phyloP scores from a whole-genome alignment of 2,113 vertebrate genomes.

The Kryptolebias marmoratus region DNA sequence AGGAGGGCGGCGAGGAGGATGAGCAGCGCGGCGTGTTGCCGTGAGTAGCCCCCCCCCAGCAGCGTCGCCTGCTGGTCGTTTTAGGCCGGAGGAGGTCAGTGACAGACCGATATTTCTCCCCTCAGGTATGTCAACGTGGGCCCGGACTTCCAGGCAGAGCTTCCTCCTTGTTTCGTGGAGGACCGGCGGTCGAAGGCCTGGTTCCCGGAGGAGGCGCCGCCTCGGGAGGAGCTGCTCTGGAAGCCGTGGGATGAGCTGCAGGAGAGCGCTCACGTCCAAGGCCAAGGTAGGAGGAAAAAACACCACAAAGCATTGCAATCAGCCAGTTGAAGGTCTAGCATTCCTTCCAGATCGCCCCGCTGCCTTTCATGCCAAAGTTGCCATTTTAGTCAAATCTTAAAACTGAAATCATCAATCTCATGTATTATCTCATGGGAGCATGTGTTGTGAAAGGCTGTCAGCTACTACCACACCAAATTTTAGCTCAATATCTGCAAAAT shows the following conservation, averaged over 20 bases:
- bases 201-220: slow-evolving; percentile 36
- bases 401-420: no score
- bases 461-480: no score
- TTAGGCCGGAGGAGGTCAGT: not conserved
- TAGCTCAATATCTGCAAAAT: no score
- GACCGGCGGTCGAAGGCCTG: not conserved
- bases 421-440: no score
- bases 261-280: slow-evolving; percentile 49
- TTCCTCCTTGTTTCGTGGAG: slow-evolving; percentile 58
- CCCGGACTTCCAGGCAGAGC: slow-evolving; percentile 76
- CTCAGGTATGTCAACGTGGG: slow-evolving; percentile 78
- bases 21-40: slow-evolving; percentile 19
- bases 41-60: slow-evolving; percentile 46
- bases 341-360: no score
- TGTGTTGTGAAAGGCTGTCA: no score
- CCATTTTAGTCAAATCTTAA: no score
- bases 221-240: slow-evolving; percentile 78
- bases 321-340: no score
- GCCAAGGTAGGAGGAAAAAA: slow-evolving; percentile 64
- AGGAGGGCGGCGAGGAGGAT: slow-evolving; percentile 29
- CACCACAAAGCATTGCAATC: not conserved
- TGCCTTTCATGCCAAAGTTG: no score
- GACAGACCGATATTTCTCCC: not conserved
- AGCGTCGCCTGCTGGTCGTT: not conserved
- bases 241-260: slow-evolving; percentile 72